A percentile compares a stretch with the other conserved stretches of the same genome.
These are phyloP conservation scores for Lepus oiostolus DNA, from an alignment of 2,797 vertebrate genomes.

Conservation along the genomic window DNA sequence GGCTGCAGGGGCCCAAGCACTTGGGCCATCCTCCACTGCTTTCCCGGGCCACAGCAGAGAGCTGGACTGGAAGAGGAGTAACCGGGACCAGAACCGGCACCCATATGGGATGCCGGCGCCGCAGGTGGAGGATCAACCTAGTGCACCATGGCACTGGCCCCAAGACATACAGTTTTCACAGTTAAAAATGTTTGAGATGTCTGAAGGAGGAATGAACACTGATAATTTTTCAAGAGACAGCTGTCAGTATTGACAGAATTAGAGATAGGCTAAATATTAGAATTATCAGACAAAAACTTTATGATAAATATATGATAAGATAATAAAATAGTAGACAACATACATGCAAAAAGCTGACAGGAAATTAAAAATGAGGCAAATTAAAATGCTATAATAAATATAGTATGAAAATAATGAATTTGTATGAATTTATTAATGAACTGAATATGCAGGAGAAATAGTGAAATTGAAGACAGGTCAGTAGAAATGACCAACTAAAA, in stretches of 20 bases:
- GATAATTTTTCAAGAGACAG: background rate
- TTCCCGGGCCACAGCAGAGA: too few relatives aligned
- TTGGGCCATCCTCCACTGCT: too few relatives aligned
- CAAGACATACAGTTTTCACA: too few relatives aligned
- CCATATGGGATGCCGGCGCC: too few relatives aligned
- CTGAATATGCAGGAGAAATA: background rate
- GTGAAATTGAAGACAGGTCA: background rate
- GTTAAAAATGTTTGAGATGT: background rate
- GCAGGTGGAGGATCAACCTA: too few relatives aligned
- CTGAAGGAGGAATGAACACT: background rate
- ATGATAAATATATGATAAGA: background rate
- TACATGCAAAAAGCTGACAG: background rate
- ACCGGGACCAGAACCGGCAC: too few relatives aligned
- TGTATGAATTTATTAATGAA: background rate
- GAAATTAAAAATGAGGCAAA: background rate
- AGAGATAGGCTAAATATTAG: background rate
- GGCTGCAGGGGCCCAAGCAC: too few relatives aligned
- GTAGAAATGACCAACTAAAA: background rate
- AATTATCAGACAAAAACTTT: background rate
- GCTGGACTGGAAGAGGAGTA: too few relatives aligned
- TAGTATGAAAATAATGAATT: background rate
- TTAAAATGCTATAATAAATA: conserved; percentile 29
- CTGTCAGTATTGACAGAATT: background rate
- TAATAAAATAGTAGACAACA: background rate
- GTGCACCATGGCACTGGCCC: too few relatives aligned